Conservation (phyloP, 2,113 vertebrate species). For the Triplophysa siluroides region DNA sequence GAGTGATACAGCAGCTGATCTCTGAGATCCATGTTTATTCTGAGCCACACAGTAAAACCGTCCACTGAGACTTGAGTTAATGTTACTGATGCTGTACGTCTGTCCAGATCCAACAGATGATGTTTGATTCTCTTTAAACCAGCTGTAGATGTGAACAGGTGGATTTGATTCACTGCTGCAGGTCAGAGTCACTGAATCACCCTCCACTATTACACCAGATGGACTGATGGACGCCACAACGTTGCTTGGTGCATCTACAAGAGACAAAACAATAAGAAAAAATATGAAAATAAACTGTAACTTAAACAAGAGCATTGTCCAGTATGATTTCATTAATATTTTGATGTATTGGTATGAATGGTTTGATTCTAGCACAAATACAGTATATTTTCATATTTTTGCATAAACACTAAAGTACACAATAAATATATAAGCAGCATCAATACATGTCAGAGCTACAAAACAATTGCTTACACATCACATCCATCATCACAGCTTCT, state of each 20-base stretch:
- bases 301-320: too few relatives aligned
- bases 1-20: constrained; percentile 8
- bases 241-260: too few relatives aligned
- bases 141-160: constrained; percentile 6
- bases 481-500: neutral
- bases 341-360: too few relatives aligned
- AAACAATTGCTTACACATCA: neutral
- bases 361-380: too few relatives aligned
- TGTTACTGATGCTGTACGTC: constrained; percentile 16
- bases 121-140: constrained; percentile 7
- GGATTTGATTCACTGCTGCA: constrained; percentile 25
- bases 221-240: neutral
- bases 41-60: constrained; percentile 42
- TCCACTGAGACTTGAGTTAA: constrained; percentile 10
- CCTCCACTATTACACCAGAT: constrained; percentile 4
- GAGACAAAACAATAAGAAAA: too few relatives aligned
- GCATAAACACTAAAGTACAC: accelerated
- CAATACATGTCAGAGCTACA: accelerated
- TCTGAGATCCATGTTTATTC: constrained; percentile 37
- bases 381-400: too few relatives aligned
- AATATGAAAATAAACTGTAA: too few relatives aligned
- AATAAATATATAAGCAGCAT: accelerated
- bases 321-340: too few relatives aligned
- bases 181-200: constrained; percentile 40
- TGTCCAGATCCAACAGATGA: constrained; percentile 40